Evolutionary conservation across 2,797 vertebrate species (phyloP), one percentile per base, ranked within the genome.

Genomic region (Nannoperca obscura): DNA sequence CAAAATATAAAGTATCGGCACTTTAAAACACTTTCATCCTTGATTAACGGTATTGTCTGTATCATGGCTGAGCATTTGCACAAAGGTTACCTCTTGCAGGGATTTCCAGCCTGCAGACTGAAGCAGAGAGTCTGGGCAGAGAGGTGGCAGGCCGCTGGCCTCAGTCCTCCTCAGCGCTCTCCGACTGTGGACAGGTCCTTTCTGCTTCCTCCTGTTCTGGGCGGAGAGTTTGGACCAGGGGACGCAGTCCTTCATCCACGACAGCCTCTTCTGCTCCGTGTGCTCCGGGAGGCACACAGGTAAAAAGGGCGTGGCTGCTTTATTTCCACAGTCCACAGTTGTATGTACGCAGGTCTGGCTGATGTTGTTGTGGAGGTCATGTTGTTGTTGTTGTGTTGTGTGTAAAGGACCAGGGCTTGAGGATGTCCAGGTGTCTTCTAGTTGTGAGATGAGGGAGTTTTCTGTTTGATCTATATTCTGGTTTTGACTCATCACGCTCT

Each of bases 201-300:
- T 88, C 65, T 88, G 85, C 55, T 94, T 97, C 71, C 87, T 95
- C 84, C 93, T 91, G 82, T 94, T 96, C 89, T 95, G 93, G 50
- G 92, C 86, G 54, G 91, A 91, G 74, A 96, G 93, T 91, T 94
- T 93, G 77, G 93, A 91, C 97, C 97, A 99, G 13, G 96, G 82
- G 83, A 91, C 89, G 79, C 94, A 97, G 13, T 89, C 93, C 55
- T 91, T 95, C 92, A 97, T 96, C 98, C 98, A 99, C 0, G 82
- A 80, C 84, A 95, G 78, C 78, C 96, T 95, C 86, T 94, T 98
- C 64, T 93, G 90, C 86, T 98, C 96, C 40, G 94, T 81, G 78
- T 64, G 72, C 61, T 94, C 93, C 10, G 89, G 81, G 84, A 96
- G 82, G 64, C 65, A 80, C 11, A 55, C 13, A 0, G 75, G 70